A percentile compares a stretch with the other conserved stretches of the same genome.
phyloP scores from a whole-genome alignment of 2,113 vertebrate genomes.

The Urocolius indicus region DNA sequence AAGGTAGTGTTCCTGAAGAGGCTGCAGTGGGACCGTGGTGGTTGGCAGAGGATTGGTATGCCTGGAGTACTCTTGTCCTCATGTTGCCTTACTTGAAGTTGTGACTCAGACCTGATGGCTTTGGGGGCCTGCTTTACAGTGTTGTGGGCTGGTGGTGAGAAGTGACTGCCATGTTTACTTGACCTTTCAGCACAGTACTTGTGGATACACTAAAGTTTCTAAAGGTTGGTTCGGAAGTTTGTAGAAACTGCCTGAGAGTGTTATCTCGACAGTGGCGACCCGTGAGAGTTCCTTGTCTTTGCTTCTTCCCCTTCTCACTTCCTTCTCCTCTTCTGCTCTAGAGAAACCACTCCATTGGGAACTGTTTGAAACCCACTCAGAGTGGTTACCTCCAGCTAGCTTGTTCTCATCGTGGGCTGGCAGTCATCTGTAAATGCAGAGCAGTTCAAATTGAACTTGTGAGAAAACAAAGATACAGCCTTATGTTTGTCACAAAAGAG shows the following conservation, averaged over 20 bases:
- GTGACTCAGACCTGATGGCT: not conserved
- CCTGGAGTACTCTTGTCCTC: fast-evolving
- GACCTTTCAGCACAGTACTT: not conserved
- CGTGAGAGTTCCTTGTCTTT: not conserved
- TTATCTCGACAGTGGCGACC: not conserved
- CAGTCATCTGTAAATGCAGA: not conserved
- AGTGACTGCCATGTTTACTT: fast-evolving
- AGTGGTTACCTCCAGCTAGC: not conserved
- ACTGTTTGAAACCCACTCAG: not conserved
- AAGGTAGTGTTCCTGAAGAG: not conserved
- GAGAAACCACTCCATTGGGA: not conserved
- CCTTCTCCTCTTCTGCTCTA: not conserved
- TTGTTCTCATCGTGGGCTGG: not conserved
- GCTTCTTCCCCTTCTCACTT: slow-evolving; percentile 49
- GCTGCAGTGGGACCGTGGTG: fast-evolving
- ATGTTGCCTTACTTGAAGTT: not conserved
- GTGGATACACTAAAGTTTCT: not conserved
- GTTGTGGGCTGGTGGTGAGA: not conserved
- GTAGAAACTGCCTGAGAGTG: not conserved
- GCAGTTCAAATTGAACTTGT: not conserved
- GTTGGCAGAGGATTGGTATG: not conserved
- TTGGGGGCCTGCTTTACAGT: not conserved
- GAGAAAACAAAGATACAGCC: not conserved
- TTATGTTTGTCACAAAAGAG: not conserved
- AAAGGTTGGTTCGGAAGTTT: not conserved